Conservation (phyloP, 2,113 vertebrate species). For the Anoura caudifer region DNA sequence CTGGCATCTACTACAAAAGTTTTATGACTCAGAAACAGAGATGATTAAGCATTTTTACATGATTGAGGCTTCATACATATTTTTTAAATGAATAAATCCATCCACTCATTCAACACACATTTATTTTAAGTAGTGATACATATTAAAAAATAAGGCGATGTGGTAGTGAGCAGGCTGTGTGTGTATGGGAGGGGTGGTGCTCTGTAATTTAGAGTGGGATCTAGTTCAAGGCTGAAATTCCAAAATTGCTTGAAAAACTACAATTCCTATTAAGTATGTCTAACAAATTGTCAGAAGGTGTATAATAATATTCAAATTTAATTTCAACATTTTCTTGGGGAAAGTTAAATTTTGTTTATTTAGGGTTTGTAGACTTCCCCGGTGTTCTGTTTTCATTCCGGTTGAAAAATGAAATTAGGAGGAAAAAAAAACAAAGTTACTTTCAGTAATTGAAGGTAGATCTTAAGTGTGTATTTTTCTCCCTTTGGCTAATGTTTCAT, state of each 20-base stretch:
- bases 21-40: not conserved
- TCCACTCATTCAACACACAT: not conserved
- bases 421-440: not conserved
- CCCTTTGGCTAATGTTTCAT: conserved; percentile 17
- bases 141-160: not conserved
- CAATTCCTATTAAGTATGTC: not conserved
- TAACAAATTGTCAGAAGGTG: not conserved
- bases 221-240: not conserved
- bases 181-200: not conserved
- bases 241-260: conserved; percentile 12
- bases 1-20: not conserved
- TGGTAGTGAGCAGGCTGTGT: not conserved
- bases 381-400: conserved; percentile 12
- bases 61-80: not conserved
- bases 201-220: not conserved
- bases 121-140: not conserved
- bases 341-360: conserved; percentile 4
- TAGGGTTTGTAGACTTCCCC: not conserved
- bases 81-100: not conserved
- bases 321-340: conserved; percentile 2
- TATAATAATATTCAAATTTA: not conserved
- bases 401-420: conserved; percentile 18
- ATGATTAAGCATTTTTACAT: not conserved
- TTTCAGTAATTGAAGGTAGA: conserved; percentile 15
- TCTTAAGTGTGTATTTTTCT: not conserved